These are phyloP conservation scores for Epinotia brunnichana DNA, from an alignment of 2,888 invertebrate species.

Conservation along the genomic window DNA sequence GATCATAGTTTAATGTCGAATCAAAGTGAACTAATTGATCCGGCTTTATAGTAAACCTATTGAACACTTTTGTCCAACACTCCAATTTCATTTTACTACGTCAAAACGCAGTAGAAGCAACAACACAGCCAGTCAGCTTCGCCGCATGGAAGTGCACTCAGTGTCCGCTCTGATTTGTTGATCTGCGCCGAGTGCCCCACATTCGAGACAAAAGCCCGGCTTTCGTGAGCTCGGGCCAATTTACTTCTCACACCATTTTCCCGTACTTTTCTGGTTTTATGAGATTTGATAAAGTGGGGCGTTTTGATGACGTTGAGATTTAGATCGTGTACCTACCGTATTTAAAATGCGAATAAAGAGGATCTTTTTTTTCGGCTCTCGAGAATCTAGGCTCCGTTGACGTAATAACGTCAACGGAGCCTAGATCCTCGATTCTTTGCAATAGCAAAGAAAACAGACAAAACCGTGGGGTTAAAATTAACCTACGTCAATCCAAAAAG, in stretches of 20 bases:
- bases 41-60: too few species aligned
- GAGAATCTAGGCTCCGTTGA: too few species aligned
- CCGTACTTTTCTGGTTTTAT: slow-evolving; percentile 23
- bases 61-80: not conserved
- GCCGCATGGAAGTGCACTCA: not conserved
- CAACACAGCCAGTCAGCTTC: not conserved
- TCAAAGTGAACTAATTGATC: too few species aligned
- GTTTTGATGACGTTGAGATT: not conserved
- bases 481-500: too few species aligned
- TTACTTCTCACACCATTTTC: slow-evolving; percentile 37
- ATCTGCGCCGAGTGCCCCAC: slow-evolving; percentile 33
- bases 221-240: slow-evolving; percentile 38
- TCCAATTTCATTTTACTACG: not conserved
- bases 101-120: not conserved
- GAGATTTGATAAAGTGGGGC: slow-evolving; percentile 16
- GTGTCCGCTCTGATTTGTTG: slow-evolving; percentile 23
- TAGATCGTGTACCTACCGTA: not conserved
- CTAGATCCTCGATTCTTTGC: too few species aligned
- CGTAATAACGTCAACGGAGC: too few species aligned
- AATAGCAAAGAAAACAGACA: too few species aligned
- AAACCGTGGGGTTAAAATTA: too few species aligned
- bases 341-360: not conserved
- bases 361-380: too few species aligned
- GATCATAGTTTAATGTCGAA: too few species aligned
- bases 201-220: slow-evolving; percentile 39